These are phyloP conservation scores for Conomelus anceps DNA, from an alignment of 2,888 invertebrate species.

Conservation along the genomic window DNA sequence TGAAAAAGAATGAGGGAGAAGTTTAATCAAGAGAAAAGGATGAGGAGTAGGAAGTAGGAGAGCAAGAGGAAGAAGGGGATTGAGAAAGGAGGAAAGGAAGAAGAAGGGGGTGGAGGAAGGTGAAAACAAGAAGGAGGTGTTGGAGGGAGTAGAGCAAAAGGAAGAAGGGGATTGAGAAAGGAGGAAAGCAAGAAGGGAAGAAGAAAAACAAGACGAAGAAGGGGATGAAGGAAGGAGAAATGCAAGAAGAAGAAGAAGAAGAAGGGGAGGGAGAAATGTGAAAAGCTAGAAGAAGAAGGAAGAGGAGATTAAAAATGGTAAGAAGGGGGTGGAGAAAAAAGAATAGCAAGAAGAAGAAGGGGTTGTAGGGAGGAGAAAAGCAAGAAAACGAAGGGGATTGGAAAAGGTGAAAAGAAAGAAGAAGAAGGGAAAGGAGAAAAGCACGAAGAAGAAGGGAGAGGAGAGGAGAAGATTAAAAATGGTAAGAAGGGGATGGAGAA, in stretches of 20 bases:
- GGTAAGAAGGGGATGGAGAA: no score
- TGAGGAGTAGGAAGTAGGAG: background rate
- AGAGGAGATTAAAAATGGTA: no score
- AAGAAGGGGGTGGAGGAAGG: background rate
- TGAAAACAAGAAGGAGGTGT: background rate
- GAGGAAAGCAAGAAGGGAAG: no score
- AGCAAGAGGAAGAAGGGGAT: no score
- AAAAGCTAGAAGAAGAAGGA: background rate
- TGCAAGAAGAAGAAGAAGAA: no score
- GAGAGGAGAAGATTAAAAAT: no score
- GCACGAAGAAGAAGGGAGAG: background rate
- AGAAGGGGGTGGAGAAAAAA: no score
- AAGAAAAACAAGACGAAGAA: background rate
- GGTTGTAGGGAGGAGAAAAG: no score
- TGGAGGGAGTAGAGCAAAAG: background rate
- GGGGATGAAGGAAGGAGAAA: background rate
- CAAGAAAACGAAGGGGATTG: background rate
- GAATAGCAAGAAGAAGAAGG: background rate
- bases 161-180: background rate
- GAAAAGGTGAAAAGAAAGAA: background rate
- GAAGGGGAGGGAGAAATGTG: background rate
- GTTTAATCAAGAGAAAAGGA: no score
- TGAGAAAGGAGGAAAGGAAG: background rate
- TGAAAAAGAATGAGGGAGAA: background rate
- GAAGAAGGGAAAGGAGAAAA: background rate